phyloP scores from a whole-genome alignment of 1,140 invertebrate species.

The Aphelenchoides besseyi region DNA sequence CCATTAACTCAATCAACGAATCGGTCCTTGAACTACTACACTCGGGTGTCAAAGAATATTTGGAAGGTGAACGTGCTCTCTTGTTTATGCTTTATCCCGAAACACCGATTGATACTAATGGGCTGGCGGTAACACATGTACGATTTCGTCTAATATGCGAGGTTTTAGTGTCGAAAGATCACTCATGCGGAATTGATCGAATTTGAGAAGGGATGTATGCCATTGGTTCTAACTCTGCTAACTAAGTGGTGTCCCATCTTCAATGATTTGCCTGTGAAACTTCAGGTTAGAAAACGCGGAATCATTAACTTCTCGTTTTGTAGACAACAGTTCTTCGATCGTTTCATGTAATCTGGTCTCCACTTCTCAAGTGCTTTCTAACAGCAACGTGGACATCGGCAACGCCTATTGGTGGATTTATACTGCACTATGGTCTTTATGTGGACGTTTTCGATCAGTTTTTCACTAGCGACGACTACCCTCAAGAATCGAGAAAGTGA shows the following conservation, averaged over 20 bases:
- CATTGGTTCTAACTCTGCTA: background rate
- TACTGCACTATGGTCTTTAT: background rate
- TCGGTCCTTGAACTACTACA: background rate
- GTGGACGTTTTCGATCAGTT: background rate
- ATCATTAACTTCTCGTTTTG: background rate
- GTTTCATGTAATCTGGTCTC: background rate
- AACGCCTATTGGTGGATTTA: too few relatives aligned
- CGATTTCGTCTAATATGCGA: too few relatives aligned
- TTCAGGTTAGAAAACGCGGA: too few relatives aligned
- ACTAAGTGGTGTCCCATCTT: background rate
- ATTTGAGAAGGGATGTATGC: background rate
- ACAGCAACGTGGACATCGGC: too few relatives aligned
- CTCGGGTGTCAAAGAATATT: background rate
- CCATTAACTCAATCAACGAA: background rate
- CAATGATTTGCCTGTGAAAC: background rate
- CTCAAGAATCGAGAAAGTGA: background rate
- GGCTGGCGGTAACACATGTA: background rate
- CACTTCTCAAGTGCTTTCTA: background rate
- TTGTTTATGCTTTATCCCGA: background rate
- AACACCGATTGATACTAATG: too few relatives aligned
- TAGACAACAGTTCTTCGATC: background rate
- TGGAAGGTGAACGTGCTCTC: background rate
- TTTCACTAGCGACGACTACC: background rate
- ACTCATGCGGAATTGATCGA: background rate
- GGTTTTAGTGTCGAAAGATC: background rate